Conservation (phyloP, 1,140 invertebrate genomes). For the Procambarus clarkii region DNA sequence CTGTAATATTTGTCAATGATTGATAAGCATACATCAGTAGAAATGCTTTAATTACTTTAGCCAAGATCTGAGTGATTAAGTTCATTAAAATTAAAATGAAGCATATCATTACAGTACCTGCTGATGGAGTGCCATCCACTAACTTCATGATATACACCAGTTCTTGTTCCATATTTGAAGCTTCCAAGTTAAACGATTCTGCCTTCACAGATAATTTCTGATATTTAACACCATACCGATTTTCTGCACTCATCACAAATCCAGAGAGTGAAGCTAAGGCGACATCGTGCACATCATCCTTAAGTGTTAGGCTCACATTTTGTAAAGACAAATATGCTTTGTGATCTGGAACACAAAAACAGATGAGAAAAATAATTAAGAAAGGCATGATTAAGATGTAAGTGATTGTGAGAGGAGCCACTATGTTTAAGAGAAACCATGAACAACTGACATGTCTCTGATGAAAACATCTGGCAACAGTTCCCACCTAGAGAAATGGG, state of each 20-base stretch:
- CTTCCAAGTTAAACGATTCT: slow-evolving; percentile 88
- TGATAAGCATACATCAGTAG: too few species aligned
- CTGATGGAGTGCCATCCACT: slow-evolving; percentile 82
- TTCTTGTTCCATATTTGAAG: slow-evolving; percentile 84
- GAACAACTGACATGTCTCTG: too few species aligned
- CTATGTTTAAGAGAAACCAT: too few species aligned
- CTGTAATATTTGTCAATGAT: too few species aligned
- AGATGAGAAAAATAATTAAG: neutral
- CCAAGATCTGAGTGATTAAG: too few species aligned
- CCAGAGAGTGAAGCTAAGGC: slow-evolving; percentile 85
- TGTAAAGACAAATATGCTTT: slow-evolving; percentile 88
- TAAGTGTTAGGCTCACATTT: slow-evolving; percentile 83
- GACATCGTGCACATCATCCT: slow-evolving; percentile 84
- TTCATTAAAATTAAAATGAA: too few species aligned
- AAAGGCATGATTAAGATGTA: neutral
- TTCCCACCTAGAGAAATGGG: too few species aligned
- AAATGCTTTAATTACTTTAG: too few species aligned
- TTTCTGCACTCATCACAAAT: slow-evolving; percentile 84
- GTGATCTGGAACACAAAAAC: slow-evolving; percentile 80
- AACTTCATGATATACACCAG: slow-evolving; percentile 82
- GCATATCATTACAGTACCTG: slow-evolving; percentile 76
- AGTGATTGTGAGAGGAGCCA: too few species aligned
- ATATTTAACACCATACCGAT: slow-evolving; percentile 82
- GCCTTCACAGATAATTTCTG: slow-evolving; percentile 85
- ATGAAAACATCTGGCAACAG: too few species aligned